Conservation (phyloP, 2,113 vertebrate species). For the Lipophrys pholis region DNA sequence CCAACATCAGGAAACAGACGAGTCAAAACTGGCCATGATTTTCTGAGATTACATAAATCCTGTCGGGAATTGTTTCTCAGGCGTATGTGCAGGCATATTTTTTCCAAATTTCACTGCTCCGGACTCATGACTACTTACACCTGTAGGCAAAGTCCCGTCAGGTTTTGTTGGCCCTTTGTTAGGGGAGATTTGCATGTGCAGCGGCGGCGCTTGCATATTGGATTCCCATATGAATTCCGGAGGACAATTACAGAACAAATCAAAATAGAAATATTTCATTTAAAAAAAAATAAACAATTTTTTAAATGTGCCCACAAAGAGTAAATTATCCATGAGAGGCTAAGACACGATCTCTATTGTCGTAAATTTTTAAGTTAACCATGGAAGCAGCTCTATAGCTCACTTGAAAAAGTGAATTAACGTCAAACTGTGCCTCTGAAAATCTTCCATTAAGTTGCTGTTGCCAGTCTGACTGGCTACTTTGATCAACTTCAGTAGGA, state of each 20-base stretch:
- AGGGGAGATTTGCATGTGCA: not conserved
- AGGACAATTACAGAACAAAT: not conserved
- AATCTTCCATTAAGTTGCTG: not conserved
- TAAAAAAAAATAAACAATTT: too few species aligned
- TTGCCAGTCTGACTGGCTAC: not conserved
- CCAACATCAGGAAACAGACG: not conserved
- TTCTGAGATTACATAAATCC: constrained; percentile 5
- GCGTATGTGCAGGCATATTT: not conserved
- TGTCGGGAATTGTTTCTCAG: not conserved
- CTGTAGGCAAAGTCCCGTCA: not conserved
- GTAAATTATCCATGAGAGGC: too few species aligned
- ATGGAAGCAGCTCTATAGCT: not conserved
- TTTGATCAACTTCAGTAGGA: constrained; percentile 1
- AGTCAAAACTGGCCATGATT: not conserved
- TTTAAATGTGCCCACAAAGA: too few species aligned
- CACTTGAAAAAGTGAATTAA: not conserved
- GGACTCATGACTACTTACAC: not conserved
- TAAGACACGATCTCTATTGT: not conserved
- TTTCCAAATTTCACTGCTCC: not conserved
- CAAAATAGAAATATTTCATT: too few species aligned
- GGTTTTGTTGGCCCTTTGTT: not conserved
- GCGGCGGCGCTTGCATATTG: not conserved
- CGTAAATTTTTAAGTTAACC: not conserved
- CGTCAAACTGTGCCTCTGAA: not conserved
- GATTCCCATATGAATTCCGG: not conserved